Base-by-base conservation (phyloP, 2,797 vertebrate species). In the Arctocebus calabarensis region DNA sequence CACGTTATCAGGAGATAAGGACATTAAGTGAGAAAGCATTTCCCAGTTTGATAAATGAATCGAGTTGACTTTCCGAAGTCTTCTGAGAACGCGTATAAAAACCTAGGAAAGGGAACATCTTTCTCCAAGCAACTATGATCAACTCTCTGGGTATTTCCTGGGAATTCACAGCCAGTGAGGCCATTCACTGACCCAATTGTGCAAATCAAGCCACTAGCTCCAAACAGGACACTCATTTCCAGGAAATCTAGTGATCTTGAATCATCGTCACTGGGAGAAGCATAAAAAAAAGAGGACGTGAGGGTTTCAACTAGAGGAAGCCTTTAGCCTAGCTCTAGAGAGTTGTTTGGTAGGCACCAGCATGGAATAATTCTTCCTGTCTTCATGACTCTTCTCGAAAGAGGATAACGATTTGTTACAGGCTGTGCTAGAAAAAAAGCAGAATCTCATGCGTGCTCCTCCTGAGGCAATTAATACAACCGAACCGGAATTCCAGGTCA, bases 221-320 rank as follows among this genome's bases (percentile, higher is more conserved):
- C 34, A 52, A 79, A 32, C 2, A 12, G 34, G 73, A 94, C 70
- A 81, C 94, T 97, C 85, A 95, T 87, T 95, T 94, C 96, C 91
- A 78, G 92, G 95, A 97, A 96, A 84, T 88, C 57, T 52, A 14
- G 2, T 9, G 14, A 20, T 7, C 48, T 43, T 70, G 86, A 96
- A 81, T 95, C 92, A 84, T 4, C 25, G 66, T 95, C 79, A 13
- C 75, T 78, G 4, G 57, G 73, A 91, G 34, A 92, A 84, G 29
- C 27, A 52, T 79, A 34, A 71, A 59, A 79, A 79, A 73, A 89
- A 55, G 23, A 66, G 34, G 6, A 12, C 9, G 3, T 19, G 22
- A 27, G 10, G 22, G 68, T 83, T 52, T 62, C 59, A 77, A 62
- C 23, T 2, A 20, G 40, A 75, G 74, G 74, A 79, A 83, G 40